A percentile compares a stretch with the other conserved stretches of the same genome.
Evolutionary conservation across 2,888 invertebrate genomes (phyloP).

Genomic region (Xanthorhoe designata): DNA sequence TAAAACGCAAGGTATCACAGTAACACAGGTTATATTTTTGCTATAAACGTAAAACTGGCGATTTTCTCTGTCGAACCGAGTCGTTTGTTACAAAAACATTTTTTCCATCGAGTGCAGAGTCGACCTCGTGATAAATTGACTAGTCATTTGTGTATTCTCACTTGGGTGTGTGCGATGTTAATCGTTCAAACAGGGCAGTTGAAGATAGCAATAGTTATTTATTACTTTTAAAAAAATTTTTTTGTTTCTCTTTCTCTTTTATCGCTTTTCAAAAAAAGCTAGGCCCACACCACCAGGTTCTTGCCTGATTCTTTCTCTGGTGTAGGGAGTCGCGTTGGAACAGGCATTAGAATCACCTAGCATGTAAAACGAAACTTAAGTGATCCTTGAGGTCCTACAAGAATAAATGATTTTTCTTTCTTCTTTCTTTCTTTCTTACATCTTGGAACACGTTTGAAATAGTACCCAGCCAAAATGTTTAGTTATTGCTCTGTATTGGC

Average conservation of each 20-base stretch:
- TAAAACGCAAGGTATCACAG: constrained; percentile 46
- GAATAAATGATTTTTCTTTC: too few species aligned
- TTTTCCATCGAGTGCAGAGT: constrained; percentile 50
- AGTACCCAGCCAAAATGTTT: not conserved
- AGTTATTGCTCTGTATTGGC: not conserved
- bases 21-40: constrained; percentile 31
- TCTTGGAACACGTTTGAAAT: constrained; percentile 1
- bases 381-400: too few species aligned
- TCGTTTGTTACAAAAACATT: constrained; percentile 58
- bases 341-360: too few species aligned
- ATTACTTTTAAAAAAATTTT: too few species aligned
- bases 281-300: too few species aligned
- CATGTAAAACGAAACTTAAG: too few species aligned
- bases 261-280: too few species aligned
- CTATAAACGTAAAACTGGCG: constrained; percentile 30
- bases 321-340: too few species aligned
- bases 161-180: constrained; percentile 9
- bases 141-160: constrained; percentile 53
- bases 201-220: constrained; percentile 1
- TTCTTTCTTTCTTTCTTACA: too few species aligned
- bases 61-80: constrained; percentile 36
- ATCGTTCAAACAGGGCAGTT: constrained; percentile 1
- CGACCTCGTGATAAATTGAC: constrained; percentile 55
- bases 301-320: too few species aligned
- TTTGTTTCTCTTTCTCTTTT: too few species aligned